A percentile compares a stretch with the other conserved stretches of the same genome.
Conservation (phyloP, 2,113 vertebrate genomes). For the Microcebus murinus region DNA sequence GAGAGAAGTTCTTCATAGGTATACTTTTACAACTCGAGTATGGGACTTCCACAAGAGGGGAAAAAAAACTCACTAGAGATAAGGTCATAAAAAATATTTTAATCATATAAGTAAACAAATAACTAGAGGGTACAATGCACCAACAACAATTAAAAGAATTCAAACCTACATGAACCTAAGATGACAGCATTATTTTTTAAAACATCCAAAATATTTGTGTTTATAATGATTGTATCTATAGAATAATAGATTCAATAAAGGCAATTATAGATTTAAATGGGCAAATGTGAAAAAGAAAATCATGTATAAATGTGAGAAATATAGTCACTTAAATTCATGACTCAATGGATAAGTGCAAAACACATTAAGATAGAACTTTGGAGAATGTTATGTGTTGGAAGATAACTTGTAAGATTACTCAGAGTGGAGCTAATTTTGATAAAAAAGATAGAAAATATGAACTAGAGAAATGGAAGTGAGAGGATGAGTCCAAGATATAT, state of each 20-base stretch:
- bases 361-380: background rate
- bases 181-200: background rate
- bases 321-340: background rate
- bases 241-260: background rate
- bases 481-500: too few relatives aligned
- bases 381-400: background rate
- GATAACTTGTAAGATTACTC: background rate
- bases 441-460: background rate
- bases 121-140: rapidly evolving
- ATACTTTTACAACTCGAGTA: background rate
- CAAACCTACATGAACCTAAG: background rate
- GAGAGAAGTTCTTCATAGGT: background rate
- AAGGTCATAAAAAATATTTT: background rate
- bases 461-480: too few relatives aligned
- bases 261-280: background rate
- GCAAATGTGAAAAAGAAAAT: background rate
- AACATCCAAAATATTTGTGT: background rate
- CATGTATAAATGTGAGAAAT: background rate
- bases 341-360: background rate
- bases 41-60: background rate
- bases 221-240: background rate
- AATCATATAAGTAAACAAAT: background rate
- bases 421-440: background rate
- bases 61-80: background rate
- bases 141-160: background rate